phyloP scores from a whole-genome alignment of 2,797 vertebrate genomes.

The Cynopterus sphinx region DNA sequence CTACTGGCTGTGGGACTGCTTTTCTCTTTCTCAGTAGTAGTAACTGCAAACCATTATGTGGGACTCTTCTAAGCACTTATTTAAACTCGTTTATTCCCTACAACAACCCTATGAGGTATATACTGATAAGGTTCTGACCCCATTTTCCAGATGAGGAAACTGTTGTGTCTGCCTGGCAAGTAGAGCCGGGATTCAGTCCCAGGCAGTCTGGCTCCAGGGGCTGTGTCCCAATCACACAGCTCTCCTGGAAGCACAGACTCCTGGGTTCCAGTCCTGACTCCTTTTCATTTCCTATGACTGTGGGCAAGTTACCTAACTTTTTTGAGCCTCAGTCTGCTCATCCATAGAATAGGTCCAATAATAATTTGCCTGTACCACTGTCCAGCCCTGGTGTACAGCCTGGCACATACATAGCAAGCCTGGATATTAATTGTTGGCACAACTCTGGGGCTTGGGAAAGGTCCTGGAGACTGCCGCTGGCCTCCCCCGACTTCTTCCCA shows the following conservation, averaged over 20 bases:
- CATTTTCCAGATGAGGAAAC: neutral
- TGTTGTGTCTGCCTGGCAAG: neutral
- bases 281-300: neutral
- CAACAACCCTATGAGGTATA: neutral
- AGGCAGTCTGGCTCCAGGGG: neutral
- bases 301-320: neutral
- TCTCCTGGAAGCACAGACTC: neutral
- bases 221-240: neutral
- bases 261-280: neutral
- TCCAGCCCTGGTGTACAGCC: neutral
- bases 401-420: neutral
- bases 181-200: neutral
- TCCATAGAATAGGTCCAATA: neutral
- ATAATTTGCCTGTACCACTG: neutral
- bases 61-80: neutral
- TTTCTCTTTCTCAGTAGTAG: neutral
- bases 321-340: neutral
- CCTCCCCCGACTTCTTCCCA: neutral
- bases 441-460: slow-evolving; percentile 3
- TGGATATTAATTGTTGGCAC: neutral
- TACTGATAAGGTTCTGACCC: neutral
- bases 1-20: neutral
- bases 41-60: neutral
- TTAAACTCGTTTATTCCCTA: neutral
- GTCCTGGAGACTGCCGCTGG: neutral